phyloP scores from a whole-genome alignment of 1,140 invertebrate species.

The Drosophila micromelanica region DNA sequence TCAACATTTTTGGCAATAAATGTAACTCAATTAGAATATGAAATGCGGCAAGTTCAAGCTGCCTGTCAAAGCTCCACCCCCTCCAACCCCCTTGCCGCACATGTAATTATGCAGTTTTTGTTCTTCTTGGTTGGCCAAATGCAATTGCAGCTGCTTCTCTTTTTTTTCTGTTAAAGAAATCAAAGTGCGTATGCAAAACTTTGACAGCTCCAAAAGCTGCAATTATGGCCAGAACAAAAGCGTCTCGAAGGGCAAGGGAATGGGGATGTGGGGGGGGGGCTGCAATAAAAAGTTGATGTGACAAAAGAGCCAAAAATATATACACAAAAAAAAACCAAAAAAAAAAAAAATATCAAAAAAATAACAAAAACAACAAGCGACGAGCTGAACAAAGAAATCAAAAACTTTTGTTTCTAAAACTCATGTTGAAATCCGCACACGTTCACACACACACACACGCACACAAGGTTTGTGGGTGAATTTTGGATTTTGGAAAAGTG shows the following conservation, averaged over 20 bases:
- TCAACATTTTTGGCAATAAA: conserved; percentile 52
- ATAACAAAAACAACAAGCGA: conserved; percentile 31
- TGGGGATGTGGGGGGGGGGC: too few relatives aligned
- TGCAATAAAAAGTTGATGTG: conserved; percentile 52
- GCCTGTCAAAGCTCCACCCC: too few relatives aligned
- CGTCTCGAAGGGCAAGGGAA: neutral
- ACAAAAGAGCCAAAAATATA: conserved; percentile 31
- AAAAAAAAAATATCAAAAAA: neutral
- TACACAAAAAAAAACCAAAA: conserved; percentile 13
- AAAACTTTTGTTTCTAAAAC: conserved; percentile 84
- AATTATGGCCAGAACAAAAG: conserved; percentile 53
- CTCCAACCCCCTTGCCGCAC: too few relatives aligned
- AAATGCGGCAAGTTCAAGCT: conserved; percentile 25
- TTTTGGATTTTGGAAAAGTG: conserved; percentile 65
- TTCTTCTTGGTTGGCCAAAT: conserved; percentile 52
- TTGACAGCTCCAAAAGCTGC: conserved; percentile 56
- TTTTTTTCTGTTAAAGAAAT: conserved; percentile 52
- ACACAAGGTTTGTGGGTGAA: conserved; percentile 47
- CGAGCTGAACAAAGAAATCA: conserved; percentile 68
- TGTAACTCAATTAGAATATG: conserved; percentile 64
- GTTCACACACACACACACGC: conserved; percentile 36
- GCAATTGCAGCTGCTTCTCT: conserved; percentile 30
- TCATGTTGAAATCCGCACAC: conserved; percentile 77
- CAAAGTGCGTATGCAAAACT: conserved; percentile 66
- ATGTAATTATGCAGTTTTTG: conserved; percentile 70